phyloP scores from a whole-genome alignment of 1,140 invertebrate species.

The Cardiocondyla obscurior region DNA sequence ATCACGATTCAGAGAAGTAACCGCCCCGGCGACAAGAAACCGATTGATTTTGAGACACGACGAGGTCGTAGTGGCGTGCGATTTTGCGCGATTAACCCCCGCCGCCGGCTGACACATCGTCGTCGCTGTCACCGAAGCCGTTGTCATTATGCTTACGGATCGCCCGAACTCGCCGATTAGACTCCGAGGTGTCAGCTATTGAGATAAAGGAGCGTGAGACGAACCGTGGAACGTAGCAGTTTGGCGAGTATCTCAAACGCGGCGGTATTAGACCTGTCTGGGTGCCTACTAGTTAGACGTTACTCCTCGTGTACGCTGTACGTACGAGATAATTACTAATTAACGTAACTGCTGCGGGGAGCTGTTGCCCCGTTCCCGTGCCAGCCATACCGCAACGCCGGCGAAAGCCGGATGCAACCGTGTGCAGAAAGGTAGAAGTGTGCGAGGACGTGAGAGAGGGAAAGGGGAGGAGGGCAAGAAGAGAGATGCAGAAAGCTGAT shows the following conservation, averaged over 20 bases:
- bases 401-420: slow-evolving; percentile 7
- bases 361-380: not conserved
- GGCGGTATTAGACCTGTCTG: slow-evolving; percentile 44
- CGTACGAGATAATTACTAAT: slow-evolving; percentile 56
- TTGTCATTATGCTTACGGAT: slow-evolving; percentile 14
- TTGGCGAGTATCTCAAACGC: slow-evolving; percentile 51
- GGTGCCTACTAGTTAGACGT: slow-evolving; percentile 58
- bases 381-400: not conserved
- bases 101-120: not conserved
- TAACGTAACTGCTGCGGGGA: slow-evolving; percentile 34
- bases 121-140: not conserved
- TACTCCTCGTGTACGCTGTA: not conserved
- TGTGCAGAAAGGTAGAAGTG: not conserved
- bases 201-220: slow-evolving; percentile 51
- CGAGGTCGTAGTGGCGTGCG: slow-evolving; percentile 8
- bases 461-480: not conserved
- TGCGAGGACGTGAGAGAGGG: not conserved
- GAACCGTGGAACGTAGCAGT: not conserved
- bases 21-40: not conserved
- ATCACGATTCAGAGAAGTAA: not conserved
- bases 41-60: slow-evolving; percentile 15
- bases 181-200: slow-evolving; percentile 44
- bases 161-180: slow-evolving; percentile 42
- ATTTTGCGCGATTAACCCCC: slow-evolving; percentile 34
- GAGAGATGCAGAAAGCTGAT: slow-evolving; percentile 11